Evolutionary conservation across 2,888 invertebrate species (phyloP).

Genomic region (Orthosia gothica): DNA sequence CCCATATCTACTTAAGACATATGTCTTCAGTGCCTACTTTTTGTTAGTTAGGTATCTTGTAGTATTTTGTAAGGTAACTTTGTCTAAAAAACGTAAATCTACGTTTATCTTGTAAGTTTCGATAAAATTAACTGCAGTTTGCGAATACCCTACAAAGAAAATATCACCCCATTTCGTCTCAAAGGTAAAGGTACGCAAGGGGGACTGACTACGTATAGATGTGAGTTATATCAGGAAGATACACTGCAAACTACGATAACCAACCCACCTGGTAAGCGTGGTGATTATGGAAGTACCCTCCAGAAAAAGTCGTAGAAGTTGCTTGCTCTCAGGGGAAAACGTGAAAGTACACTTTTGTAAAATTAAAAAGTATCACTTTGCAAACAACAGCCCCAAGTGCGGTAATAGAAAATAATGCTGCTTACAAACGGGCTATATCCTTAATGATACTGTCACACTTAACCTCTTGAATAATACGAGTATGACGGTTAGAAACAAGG

Average conservation of each 20-base stretch:
- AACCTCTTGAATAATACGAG: constrained; percentile 45
- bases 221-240: constrained; percentile 3
- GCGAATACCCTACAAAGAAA: background rate
- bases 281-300: background rate
- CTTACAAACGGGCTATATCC: constrained; percentile 38
- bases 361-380: constrained; percentile 36
- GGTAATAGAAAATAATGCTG: constrained; percentile 52
- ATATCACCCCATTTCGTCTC: constrained; percentile 1
- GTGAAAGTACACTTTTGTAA: constrained; percentile 10
- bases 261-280: constrained; percentile 13
- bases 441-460: constrained; percentile 29
- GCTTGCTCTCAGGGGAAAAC: background rate
- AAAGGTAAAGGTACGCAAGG: background rate
- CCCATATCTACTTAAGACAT: background rate
- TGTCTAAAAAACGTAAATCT: too few relatives aligned
- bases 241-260: constrained; percentile 3
- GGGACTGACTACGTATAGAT: constrained; percentile 3
- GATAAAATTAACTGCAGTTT: background rate
- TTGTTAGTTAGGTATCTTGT: too few relatives aligned
- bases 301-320: background rate
- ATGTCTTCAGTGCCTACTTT: too few relatives aligned
- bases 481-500: constrained; percentile 36
- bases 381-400: constrained; percentile 35
- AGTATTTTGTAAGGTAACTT: too few relatives aligned
- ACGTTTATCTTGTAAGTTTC: background rate